phyloP scores from a whole-genome alignment of 53 echinoderm and acorn worm genomes.

The Holothuria scabra region DNA sequence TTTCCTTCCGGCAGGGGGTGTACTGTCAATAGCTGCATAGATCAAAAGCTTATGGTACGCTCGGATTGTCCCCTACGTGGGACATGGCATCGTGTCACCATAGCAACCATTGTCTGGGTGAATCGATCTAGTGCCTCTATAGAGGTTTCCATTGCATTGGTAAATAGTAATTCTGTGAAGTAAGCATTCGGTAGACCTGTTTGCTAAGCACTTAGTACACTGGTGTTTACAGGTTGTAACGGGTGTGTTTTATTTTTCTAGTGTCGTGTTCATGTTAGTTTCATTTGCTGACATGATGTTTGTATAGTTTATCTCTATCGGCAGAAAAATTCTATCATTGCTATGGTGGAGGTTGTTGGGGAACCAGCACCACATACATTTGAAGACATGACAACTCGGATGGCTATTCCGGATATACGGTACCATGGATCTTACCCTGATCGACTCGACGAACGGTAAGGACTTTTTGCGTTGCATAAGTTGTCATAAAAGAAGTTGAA shows the following conservation, averaged over 20 bases:
- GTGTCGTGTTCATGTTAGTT: slow-evolving; percentile 2
- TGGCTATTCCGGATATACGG: slow-evolving; percentile 62
- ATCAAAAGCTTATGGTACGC: too few species aligned
- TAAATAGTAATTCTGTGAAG: not conserved
- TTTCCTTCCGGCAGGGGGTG: too few species aligned
- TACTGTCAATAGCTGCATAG: too few species aligned
- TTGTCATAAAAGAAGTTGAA: not conserved
- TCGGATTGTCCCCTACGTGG: slow-evolving; percentile 2
- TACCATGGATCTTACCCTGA: slow-evolving; percentile 50
- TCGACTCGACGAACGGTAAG: slow-evolving; percentile 59
- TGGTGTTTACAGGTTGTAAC: too few species aligned
- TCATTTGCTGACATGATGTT: not conserved
- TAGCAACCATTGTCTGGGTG: not conserved
- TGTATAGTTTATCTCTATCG: not conserved
- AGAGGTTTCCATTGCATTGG: not conserved
- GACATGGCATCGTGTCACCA: not conserved
- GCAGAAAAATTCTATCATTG: not conserved
- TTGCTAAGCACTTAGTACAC: too few species aligned
- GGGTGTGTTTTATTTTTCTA: not conserved
- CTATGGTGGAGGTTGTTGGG: slow-evolving; percentile 38
- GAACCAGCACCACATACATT: not conserved
- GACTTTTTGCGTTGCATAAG: not conserved
- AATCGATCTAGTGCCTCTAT: slow-evolving; percentile 10
- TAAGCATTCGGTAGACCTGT: too few species aligned
- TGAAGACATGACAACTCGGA: slow-evolving; percentile 69